Evolutionary conservation across 2,888 invertebrate species (phyloP).

Genomic region (Tenthredo mesomela): DNA sequence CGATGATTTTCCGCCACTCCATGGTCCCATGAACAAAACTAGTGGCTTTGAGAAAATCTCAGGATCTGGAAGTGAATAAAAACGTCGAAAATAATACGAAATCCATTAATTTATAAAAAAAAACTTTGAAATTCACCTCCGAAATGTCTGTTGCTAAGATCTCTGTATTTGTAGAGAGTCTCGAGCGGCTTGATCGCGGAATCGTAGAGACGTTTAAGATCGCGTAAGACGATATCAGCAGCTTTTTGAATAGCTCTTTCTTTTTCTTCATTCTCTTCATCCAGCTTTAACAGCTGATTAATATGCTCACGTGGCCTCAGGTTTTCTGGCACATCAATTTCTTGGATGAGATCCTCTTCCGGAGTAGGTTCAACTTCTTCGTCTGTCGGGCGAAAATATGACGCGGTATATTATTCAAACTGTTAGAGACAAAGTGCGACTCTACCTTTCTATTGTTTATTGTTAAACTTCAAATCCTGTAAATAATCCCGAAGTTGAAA

Average conservation of each 20-base stretch:
- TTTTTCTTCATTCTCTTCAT: conserved; percentile 86
- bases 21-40: conserved; percentile 96
- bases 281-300: conserved; percentile 88
- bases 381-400: conserved; percentile 56
- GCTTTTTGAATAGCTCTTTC: conserved; percentile 87
- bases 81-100: conserved; percentile 33
- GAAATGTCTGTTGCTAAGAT: conserved; percentile 94
- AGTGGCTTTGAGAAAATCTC: conserved; percentile 97
- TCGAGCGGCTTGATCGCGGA: conserved; percentile 94
- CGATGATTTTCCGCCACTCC: conserved; percentile 97
- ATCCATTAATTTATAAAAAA: not conserved
- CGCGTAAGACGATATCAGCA: conserved; percentile 89
- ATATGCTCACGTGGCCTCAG: conserved; percentile 90
- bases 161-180: conserved; percentile 93
- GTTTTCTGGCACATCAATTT: conserved; percentile 87
- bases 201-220: conserved; percentile 92
- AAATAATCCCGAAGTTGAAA: conserved; percentile 14
- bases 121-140: conserved; percentile 79
- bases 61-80: conserved; percentile 82
- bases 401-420: conserved; percentile 10
- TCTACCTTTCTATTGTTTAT: conserved; percentile 22
- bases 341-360: conserved; percentile 82
- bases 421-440: conserved; percentile 1
- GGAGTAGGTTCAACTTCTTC: conserved; percentile 72
- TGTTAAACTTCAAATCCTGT: conserved; percentile 43